Percentiles rank a stretch among this genome's conserved stretches.
Evolutionary conservation across 2,797 vertebrate species (phyloP).

Genomic region (Pseudochirops corinnae): DNA sequence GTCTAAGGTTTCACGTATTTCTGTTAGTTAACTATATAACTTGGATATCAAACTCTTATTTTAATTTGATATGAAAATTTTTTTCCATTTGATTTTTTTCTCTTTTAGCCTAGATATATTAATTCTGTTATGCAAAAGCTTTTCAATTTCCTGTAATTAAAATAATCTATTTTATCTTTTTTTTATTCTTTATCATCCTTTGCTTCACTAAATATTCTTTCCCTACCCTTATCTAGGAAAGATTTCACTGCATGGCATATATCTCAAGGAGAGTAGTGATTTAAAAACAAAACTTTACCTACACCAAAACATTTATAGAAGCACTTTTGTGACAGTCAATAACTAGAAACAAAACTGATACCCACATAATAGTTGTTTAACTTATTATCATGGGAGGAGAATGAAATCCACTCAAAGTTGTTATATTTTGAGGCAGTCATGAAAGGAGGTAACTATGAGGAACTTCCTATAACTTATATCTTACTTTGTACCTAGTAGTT

Average conservation of each 20-base stretch:
- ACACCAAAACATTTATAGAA: neutral
- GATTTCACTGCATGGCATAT: neutral
- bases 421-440: neutral
- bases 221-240: neutral
- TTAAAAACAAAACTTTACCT: neutral
- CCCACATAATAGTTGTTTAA: neutral
- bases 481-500: neutral
- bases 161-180: neutral
- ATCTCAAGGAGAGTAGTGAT: neutral
- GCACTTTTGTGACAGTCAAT: neutral
- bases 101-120: neutral
- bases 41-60: neutral
- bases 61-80: neutral
- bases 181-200: neutral
- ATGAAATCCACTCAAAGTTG: neutral
- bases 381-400: neutral
- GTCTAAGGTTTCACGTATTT: neutral
- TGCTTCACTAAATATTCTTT: neutral
- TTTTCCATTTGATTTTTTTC: neutral
- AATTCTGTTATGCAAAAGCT: neutral
- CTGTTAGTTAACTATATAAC: neutral
- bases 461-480: neutral
- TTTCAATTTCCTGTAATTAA: neutral
- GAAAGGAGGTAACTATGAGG: neutral
- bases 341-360: neutral